Evolutionary conservation across 2,888 invertebrate species (phyloP), one percentile per base, ranked within the genome.

Genomic region (Macrophya alboannulata): DNA sequence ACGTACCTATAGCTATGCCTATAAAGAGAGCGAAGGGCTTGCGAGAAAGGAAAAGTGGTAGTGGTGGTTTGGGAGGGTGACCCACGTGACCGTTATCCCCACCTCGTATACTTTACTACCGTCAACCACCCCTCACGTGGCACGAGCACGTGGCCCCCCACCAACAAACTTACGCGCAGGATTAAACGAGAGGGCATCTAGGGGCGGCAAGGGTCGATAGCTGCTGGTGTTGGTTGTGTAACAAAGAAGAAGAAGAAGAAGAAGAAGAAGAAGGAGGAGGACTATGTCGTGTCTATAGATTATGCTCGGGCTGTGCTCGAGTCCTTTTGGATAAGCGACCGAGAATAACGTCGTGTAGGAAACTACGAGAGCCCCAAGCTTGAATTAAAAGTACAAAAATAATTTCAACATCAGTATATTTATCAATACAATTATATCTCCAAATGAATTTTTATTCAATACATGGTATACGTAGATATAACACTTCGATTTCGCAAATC

Each of bases 141-240:
- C 81, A 62, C 81, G 82, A 86, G 85, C 86, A 86, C 86, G 86
- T 86, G 86, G 79, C 86, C 85, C 81, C 86, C 86, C 81, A 79
- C 85, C 81, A 77, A 48, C 31, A 77, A 43, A 31, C 72, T 76
- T 65, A 45, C 65, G 71, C 25, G 72, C 15, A 59, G 72, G 71
- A 84, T 76, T 45, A 62, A 77, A 77, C 83, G 65, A 55, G 84
- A 86, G 76, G 77, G 86, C 62, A 84, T 43, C 48, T 37, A 84
- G 86, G 86, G 83, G 55, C 45, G 83, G 72, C 21, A 48, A 86
- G 87, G 89, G 88, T 90, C 89, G 89, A 90, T 90, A 90, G 89
- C 89, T 90, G 88, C 85, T 87, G 89, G 89, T 87, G 88, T 87
- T 87, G 88, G 87, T 89, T 89, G 88, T 89, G 88, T 89, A 89